Percentiles rank a stretch among this genome's conserved stretches.
These are phyloP conservation scores for Regulus satrapa DNA, from an alignment of 2,113 vertebrate genomes.

Conservation along the genomic window DNA sequence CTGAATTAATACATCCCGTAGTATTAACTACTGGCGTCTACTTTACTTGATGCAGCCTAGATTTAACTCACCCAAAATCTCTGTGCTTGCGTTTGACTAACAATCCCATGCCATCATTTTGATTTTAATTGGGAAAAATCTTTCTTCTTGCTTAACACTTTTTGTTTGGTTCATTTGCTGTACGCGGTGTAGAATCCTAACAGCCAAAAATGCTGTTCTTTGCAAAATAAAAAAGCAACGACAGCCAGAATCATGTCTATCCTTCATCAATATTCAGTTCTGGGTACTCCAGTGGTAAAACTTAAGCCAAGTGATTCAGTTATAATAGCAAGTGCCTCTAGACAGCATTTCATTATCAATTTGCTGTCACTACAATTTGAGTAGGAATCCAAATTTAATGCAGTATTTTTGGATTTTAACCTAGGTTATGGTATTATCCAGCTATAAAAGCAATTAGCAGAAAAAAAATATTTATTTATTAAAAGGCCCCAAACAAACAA, in stretches of 20 bases:
- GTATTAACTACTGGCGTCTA: background rate
- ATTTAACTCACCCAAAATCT: background rate
- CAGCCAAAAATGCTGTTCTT: background rate
- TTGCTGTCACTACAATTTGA: background rate
- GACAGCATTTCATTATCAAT: background rate
- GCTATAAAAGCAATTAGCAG: background rate
- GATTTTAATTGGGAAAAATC: background rate
- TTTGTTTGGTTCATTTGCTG: background rate
- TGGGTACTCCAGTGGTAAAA: background rate
- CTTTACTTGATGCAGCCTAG: background rate
- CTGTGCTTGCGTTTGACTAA: background rate
- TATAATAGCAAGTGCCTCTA: background rate
- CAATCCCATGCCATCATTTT: background rate
- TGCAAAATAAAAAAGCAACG: background rate
- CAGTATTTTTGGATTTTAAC: background rate
- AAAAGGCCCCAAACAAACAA: background rate
- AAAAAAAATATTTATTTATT: background rate
- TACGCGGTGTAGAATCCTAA: background rate
- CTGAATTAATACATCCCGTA: background rate
- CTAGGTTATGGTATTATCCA: background rate
- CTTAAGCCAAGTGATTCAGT: background rate
- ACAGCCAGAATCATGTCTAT: background rate
- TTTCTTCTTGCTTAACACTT: background rate
- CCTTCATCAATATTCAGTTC: background rate
- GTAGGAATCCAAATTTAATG: background rate